Conservation (phyloP, 2,888 invertebrate genomes). For the Macrophya alboannulata region DNA sequence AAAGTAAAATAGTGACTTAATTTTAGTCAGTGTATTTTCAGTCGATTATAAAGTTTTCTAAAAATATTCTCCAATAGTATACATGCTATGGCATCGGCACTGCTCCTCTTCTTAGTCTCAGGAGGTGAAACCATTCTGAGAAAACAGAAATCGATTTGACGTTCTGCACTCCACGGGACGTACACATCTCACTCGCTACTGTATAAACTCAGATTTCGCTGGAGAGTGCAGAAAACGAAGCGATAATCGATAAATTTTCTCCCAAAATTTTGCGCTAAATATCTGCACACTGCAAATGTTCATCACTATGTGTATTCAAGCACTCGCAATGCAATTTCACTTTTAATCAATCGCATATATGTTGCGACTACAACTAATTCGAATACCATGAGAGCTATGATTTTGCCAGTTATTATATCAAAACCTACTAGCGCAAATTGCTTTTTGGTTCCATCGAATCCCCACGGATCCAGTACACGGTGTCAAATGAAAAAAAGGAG, state of each 20-base stretch:
- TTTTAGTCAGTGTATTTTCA: constrained; percentile 55
- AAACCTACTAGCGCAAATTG: no score
- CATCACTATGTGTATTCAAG: neutral
- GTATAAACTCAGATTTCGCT: neutral
- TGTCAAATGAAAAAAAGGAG: no score
- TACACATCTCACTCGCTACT: neutral
- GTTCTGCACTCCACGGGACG: constrained; percentile 23
- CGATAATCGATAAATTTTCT: neutral
- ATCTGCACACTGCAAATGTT: no score
- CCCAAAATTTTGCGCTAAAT: neutral
- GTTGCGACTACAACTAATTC: no score
- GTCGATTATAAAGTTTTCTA: constrained; percentile 55
- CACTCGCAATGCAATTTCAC: neutral
- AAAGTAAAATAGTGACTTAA: constrained; percentile 55
- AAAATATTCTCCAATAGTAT: constrained; percentile 45
- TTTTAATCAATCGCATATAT: neutral
- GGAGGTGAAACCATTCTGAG: constrained; percentile 7
- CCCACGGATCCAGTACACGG: no score
- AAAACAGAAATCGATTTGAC: constrained; percentile 26
- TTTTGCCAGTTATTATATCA: no score
- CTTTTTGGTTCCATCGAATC: no score
- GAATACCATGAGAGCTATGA: no score
- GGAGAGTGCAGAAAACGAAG: neutral
- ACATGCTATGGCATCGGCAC: constrained; percentile 20
- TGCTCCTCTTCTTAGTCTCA: constrained; percentile 21